Evolutionary conservation across 2,888 invertebrate genomes (phyloP).

Genomic region (Hedya salicella): DNA sequence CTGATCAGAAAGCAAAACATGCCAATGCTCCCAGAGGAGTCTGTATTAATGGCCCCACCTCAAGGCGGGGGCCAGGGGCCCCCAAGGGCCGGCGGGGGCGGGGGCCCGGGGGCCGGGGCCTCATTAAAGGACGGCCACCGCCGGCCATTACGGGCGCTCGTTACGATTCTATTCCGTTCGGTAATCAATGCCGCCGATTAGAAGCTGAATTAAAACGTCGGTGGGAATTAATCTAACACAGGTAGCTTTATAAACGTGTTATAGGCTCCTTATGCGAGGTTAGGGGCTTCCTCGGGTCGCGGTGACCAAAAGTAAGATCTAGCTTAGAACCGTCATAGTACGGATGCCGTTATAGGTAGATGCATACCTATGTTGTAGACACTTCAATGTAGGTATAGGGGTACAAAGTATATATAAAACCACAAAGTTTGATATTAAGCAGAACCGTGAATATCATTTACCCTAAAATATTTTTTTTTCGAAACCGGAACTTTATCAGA

Average conservation of each 20-base stretch:
- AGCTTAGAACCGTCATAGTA: no score
- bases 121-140: constrained; percentile 20
- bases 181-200: constrained; percentile 38
- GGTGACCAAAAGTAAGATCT: no score
- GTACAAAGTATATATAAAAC: no score
- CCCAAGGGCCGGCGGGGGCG: no score
- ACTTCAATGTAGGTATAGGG: no score
- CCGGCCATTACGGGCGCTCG: constrained; percentile 25
- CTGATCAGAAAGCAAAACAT: constrained; percentile 31
- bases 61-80: not conserved
- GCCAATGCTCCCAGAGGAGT: constrained; percentile 19
- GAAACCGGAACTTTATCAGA: no score
- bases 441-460: no score
- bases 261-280: not conserved
- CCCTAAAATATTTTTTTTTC: no score
- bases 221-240: not conserved
- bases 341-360: no score
- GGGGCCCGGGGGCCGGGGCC: not conserved
- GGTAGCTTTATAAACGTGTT: not conserved
- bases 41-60: constrained; percentile 35
- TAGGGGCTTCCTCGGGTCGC: no score
- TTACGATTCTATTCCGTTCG: constrained; percentile 30
- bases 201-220: constrained; percentile 22
- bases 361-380: no score
- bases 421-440: no score